Conservation (phyloP, 2,888 invertebrate genomes). For the Heliconius cydno region DNA sequence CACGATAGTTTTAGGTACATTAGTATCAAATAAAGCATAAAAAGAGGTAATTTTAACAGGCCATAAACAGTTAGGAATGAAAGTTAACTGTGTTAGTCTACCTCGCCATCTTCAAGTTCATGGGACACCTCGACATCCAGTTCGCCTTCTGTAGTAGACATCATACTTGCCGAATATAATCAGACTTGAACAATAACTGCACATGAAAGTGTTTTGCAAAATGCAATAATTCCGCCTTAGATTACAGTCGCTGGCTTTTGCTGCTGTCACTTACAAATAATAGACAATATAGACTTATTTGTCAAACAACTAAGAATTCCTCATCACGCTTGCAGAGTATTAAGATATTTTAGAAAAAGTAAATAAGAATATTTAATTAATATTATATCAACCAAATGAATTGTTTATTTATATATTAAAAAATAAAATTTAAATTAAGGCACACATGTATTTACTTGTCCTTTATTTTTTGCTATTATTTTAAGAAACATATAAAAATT, state of each 20-base stretch:
- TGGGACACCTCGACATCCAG: constrained; percentile 82
- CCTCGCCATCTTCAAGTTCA: constrained; percentile 87
- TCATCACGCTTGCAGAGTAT: constrained; percentile 22
- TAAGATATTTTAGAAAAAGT: constrained; percentile 1
- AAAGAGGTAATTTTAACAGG: constrained; percentile 28
- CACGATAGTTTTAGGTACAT: background rate
- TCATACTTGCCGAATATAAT: constrained; percentile 62
- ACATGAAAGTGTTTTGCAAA: constrained; percentile 66
- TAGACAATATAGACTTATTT: constrained; percentile 51
- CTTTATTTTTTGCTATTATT: background rate
- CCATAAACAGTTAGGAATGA: background rate
- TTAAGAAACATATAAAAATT: background rate
- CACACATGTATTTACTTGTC: background rate
- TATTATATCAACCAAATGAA: background rate
- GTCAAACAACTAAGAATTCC: constrained; percentile 35
- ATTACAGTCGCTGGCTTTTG: constrained; percentile 46
- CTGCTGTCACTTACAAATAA: constrained; percentile 57
- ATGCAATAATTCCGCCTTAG: constrained; percentile 65
- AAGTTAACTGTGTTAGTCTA: constrained; percentile 57
- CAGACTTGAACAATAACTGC: constrained; percentile 55
- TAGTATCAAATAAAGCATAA: background rate
- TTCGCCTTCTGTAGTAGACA: constrained; percentile 85
- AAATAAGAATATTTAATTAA: background rate
- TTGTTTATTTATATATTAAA: background rate
- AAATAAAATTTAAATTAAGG: background rate